Base-by-base conservation (phyloP, 2,888 invertebrate species). In the Drosophila mercatorum region DNA sequence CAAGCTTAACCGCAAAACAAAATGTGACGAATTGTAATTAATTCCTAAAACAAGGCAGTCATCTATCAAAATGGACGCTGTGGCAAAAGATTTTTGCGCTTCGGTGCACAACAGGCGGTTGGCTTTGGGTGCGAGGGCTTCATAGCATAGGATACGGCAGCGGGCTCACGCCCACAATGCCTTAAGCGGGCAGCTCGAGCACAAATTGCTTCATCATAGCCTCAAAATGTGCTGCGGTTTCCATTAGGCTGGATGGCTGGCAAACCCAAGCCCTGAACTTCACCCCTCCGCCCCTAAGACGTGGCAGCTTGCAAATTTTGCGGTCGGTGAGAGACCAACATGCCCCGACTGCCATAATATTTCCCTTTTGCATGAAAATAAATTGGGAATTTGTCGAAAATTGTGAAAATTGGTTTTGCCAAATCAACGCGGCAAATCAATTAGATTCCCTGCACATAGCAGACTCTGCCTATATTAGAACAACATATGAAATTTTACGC, bases 21-120 rank as follows among this genome's bases (percentile, higher is more conserved):
- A 82, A 91, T 91, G 91, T 91, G 88, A 81, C 81, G 90, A 90
- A 89, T 90, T 91, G 90, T 91, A 91, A 91, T 91, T 91, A 91
- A 91, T 91, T 91, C 81, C 79, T 74, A 86, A 80, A 86, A 78
- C 79, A 88, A 85, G 80, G 87, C 87, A 91, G 83, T 83, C 88
- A 91, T 91, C 91, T 84, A 91, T 91, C 89, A 91, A 88, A 89
- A 81, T 83, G 84, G 78, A 81, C 77, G 75, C 78, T 72, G 69
- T 68, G 76, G 78, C 79, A 66, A 77, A 78, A 76, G 86, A 88
- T 89, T 88, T 88, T 89, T 85, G 72, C 85, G 85, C 88, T 83
- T 74, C 79, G 70, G 60, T 72, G 86, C 83, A 76, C 81, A 73
- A 68, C 72, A 80, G 72, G 72, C 64, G 70, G 67, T 66, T 63